Evolutionary conservation across 2,113 vertebrate species (phyloP).

Genomic region (Tiliqua scincoides): DNA sequence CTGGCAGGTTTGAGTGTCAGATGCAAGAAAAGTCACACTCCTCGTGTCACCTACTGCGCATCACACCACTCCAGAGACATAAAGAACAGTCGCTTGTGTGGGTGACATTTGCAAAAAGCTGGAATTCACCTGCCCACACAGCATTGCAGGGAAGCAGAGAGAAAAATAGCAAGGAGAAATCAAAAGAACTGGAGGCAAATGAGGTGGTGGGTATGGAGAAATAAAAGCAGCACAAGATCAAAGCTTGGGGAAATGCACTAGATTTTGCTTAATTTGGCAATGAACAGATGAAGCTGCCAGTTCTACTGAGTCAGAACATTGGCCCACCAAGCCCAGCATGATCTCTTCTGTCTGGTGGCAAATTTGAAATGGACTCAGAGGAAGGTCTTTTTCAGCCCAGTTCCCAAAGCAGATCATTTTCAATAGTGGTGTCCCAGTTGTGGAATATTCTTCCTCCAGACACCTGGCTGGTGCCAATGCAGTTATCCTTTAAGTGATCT

Average conservation of each 20-base stretch:
- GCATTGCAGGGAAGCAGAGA: background rate
- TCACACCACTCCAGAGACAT: slow-evolving; percentile 29
- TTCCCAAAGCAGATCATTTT: too few relatives aligned
- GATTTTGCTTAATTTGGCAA: background rate
- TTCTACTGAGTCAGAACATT: background rate
- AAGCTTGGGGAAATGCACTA: background rate
- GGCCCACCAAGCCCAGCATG: background rate
- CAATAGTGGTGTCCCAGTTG: too few relatives aligned
- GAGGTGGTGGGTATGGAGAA: background rate
- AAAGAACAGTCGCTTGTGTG: background rate
- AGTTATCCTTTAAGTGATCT: too few relatives aligned
- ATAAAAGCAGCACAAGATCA: background rate
- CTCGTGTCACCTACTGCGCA: background rate
- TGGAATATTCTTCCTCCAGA: too few relatives aligned
- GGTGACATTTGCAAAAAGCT: slow-evolving; percentile 6
- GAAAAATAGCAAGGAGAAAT: background rate
- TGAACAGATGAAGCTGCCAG: background rate
- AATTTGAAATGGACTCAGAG: background rate
- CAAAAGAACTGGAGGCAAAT: background rate
- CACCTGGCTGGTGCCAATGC: too few relatives aligned
- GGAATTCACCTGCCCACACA: slow-evolving; percentile 2
- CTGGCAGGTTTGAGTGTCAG: slow-evolving; percentile 9
- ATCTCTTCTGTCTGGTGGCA: background rate
- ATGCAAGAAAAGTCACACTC: slow-evolving; percentile 11
- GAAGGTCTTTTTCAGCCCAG: background rate